phyloP scores from a whole-genome alignment of 1,140 invertebrate genomes.

The Bombus pascuorum region DNA sequence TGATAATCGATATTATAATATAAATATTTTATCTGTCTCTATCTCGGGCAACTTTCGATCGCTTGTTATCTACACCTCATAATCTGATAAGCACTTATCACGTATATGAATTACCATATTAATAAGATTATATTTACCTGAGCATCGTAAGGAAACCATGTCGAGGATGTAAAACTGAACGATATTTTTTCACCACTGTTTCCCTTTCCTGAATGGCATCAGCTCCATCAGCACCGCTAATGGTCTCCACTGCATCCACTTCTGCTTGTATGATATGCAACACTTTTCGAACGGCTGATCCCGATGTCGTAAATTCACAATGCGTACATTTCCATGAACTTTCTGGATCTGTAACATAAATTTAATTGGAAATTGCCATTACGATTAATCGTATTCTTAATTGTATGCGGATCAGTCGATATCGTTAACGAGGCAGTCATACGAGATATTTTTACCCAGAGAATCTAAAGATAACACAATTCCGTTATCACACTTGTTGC shows the following conservation, averaged over 20 bases:
- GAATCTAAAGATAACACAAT: constrained; percentile 86
- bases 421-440: neutral
- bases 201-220: constrained; percentile 86
- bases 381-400: neutral
- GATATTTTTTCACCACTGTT: constrained; percentile 84
- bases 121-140: constrained; percentile 73
- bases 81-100: too few species aligned
- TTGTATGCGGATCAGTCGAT: neutral
- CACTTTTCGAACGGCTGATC: constrained; percentile 83
- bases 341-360: constrained; percentile 77
- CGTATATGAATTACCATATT: neutral
- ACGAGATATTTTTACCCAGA: constrained; percentile 82
- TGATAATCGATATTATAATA: too few species aligned
- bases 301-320: constrained; percentile 86
- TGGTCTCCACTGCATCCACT: constrained; percentile 74
- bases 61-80: too few species aligned
- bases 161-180: constrained; percentile 87
- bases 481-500: constrained; percentile 88
- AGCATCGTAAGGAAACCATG: constrained; percentile 87
- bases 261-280: constrained; percentile 78
- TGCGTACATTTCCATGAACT: constrained; percentile 89
- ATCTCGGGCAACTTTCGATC: too few species aligned
- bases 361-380: neutral
- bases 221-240: constrained; percentile 81
- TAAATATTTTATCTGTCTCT: too few species aligned